Evolutionary conservation across 1,140 invertebrate species (phyloP).

Genomic region (Thalassaphorura encarpata): DNA sequence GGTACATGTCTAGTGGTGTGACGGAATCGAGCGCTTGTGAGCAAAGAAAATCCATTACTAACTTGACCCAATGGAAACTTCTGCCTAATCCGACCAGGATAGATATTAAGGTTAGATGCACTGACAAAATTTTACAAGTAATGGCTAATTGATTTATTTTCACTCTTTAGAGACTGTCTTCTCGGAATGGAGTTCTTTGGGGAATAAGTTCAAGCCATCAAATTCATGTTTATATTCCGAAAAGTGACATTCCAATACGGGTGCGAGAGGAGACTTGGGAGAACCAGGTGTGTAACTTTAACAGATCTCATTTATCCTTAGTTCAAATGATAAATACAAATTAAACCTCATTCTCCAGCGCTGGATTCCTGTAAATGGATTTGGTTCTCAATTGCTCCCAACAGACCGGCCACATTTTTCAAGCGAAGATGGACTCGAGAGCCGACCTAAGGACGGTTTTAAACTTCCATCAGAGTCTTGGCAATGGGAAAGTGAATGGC

Average conservation of each 20-base stretch:
- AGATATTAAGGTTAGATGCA: slow-evolving; percentile 16
- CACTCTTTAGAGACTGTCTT: slow-evolving; percentile 56
- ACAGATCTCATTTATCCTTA: not conserved
- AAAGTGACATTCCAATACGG: slow-evolving; percentile 76
- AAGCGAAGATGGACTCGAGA: slow-evolving; percentile 64
- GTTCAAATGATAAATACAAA: not conserved
- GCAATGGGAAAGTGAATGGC: slow-evolving; percentile 91
- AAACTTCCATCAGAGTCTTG: slow-evolving; percentile 79
- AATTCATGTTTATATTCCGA: slow-evolving; percentile 79
- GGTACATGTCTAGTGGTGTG: slow-evolving; percentile 2
- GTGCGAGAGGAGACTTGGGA: slow-evolving; percentile 83
- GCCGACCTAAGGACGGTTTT: slow-evolving; percentile 66
- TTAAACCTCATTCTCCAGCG: slow-evolving; percentile 49
- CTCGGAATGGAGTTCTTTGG: slow-evolving; percentile 74
- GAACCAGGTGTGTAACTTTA: slow-evolving; percentile 71
- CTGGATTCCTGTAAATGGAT: slow-evolving; percentile 83
- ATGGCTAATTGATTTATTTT: slow-evolving; percentile 18
- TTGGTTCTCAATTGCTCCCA: slow-evolving; percentile 65
- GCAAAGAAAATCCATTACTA: not conserved
- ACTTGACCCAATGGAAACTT: not conserved
- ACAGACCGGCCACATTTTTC: slow-evolving; percentile 79
- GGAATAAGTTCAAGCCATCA: slow-evolving; percentile 83
- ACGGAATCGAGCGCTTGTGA: not conserved
- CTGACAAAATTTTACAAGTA: not conserved
- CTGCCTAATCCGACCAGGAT: slow-evolving; percentile 19